These are phyloP conservation scores for Turnix velox DNA, from an alignment of 2,113 vertebrate species.

Conservation along the genomic window DNA sequence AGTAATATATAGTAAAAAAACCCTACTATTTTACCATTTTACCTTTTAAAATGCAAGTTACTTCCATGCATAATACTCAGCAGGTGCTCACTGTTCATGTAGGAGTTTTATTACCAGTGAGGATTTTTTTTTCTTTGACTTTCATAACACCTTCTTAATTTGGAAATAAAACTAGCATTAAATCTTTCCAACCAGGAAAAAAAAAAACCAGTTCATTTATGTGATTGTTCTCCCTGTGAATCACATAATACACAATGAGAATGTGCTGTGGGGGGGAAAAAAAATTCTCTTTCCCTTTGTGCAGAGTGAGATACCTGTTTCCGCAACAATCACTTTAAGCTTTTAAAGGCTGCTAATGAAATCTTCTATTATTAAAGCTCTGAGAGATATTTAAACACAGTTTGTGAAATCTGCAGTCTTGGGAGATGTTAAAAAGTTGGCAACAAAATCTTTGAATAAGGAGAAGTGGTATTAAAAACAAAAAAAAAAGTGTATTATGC, in stretches of 20 bases:
- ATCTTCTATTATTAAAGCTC: background rate
- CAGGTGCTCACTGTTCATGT: background rate
- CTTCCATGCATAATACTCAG: background rate
- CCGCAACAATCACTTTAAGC: slow-evolving; percentile 24
- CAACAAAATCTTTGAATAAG: background rate
- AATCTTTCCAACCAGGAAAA: slow-evolving; percentile 21
- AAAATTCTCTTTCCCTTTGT: background rate
- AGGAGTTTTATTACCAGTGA: background rate
- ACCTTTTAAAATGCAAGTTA: background rate
- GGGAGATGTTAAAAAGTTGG: background rate
- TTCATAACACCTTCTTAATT: slow-evolving; percentile 1
- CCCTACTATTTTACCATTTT: background rate
- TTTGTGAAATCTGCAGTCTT: background rate
- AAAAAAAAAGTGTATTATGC: background rate
- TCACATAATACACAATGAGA: background rate
- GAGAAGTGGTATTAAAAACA: background rate
- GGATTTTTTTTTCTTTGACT: background rate
- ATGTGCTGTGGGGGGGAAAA: background rate
- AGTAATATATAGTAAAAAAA: background rate
- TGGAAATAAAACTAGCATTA: slow-evolving; percentile 24
- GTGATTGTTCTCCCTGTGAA: background rate
- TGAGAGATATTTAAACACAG: background rate
- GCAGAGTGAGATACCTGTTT: background rate
- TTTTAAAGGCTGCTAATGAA: slow-evolving; percentile 10
- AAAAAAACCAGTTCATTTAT: background rate